Percentiles rank a stretch among this genome's conserved stretches.
phyloP scores from a whole-genome alignment of 2,113 vertebrate species.

The Gobiocypris rarus region DNA sequence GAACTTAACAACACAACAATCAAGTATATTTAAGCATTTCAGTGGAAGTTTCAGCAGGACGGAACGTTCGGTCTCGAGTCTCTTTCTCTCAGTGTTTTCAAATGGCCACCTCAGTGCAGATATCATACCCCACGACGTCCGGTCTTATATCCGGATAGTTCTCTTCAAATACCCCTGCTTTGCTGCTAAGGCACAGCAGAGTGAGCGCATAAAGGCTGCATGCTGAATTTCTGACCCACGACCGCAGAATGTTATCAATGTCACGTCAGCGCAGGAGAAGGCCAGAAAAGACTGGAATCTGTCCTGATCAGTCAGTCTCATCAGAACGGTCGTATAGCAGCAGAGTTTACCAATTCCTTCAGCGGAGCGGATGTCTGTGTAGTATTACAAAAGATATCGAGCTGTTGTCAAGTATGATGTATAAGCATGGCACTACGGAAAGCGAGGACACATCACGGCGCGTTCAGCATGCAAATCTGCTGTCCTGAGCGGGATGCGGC shows the following conservation, averaged over 20 bases:
- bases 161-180: background rate
- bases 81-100: constrained; percentile 6
- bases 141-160: background rate
- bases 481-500: constrained; percentile 74
- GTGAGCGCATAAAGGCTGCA: constrained; percentile 20
- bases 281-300: constrained; percentile 34
- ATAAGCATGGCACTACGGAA: constrained; percentile 28
- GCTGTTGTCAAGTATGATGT: constrained; percentile 27
- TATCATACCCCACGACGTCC: no score
- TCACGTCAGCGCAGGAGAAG: constrained; percentile 23
- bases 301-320: constrained; percentile 9
- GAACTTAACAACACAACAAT: constrained; percentile 31
- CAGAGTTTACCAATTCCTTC: constrained; percentile 48
- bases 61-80: constrained; percentile 21
- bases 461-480: constrained; percentile 75
- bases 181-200: constrained; percentile 45
- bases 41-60: constrained; percentile 54
- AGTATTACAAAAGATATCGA: background rate
- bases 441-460: constrained; percentile 56
- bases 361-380: background rate
- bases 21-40: constrained; percentile 41
- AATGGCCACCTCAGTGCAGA: background rate
- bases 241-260: constrained; percentile 41
- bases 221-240: constrained; percentile 5
- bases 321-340: constrained; percentile 54